phyloP scores from a whole-genome alignment of 1,140 invertebrate species.

The honey bee (Apis mellifera) region Amel_HAv3.1 CM009937.2:8931001-8931500 shows the following conservation, averaged over 20 bases:
- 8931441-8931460: neutral
- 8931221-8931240: no score
- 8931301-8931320: constrained; percentile 7
- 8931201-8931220: no score
- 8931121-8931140: no score
- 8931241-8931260: neutral
- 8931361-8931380: constrained; percentile 13
- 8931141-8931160: no score
- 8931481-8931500: neutral
- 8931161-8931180: no score
- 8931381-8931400: neutral
- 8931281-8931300: neutral
- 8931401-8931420: neutral
- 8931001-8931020: no score
- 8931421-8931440: neutral
- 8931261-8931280: neutral
- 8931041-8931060: no score
- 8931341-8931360: neutral
- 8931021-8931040: no score
- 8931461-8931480: neutral
- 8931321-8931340: neutral
- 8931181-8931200: no score
- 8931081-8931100: no score
- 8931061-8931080: no score
- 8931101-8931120: no score